Base-by-base conservation (phyloP, 2,113 vertebrate species). In the Hippocampus barbouri region DNA sequence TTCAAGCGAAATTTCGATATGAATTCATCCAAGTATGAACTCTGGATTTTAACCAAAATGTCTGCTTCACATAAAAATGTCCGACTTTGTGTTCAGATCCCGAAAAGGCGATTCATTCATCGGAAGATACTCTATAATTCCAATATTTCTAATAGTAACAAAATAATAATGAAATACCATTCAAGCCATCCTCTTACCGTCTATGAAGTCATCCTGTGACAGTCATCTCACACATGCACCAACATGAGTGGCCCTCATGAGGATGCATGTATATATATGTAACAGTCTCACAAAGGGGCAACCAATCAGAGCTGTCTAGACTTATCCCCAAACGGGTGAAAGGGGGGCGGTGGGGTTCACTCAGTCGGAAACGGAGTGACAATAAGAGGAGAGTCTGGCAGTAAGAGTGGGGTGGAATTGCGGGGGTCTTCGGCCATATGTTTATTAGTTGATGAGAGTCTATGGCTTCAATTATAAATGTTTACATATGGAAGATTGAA, bases 401-500 rank as follows among this genome's bases (percentile, higher is more conserved):
- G 77, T 72, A 75, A 86, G 86, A 85, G 81, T 76, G n/a, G 78
- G 76, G 64, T 64, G 76, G 72, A 74, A 23, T 34, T 61, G 27
- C 14, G 1, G 72, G 75, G 80, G 72, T 59, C 66, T 70, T 72
- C 70, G 56, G 60, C 86, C 91, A 90, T 90, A 89, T 90, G 90
- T 81, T 86, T 78, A 74, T 69, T 45, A 14, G 14, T 86, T 68
- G 41, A 76, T 83, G 78, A 71, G 83, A 85, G 86, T 89, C 89
- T 83, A 66, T 70, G 83, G 78, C 82, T 88, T 91, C 88, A 85
- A 88, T 91, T 88, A 91, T 85, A 73, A 75, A 84, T 85, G 85
- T 59, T 16, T 54, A n/a, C 51, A 69, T 38, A 69, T 38, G 34
- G 16, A 66, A 64, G 56, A 23, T 25, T 62, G 60, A 38, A 43